Conservation (phyloP, 2,888 invertebrate genomes). For the Drosophila demipolita region DNA sequence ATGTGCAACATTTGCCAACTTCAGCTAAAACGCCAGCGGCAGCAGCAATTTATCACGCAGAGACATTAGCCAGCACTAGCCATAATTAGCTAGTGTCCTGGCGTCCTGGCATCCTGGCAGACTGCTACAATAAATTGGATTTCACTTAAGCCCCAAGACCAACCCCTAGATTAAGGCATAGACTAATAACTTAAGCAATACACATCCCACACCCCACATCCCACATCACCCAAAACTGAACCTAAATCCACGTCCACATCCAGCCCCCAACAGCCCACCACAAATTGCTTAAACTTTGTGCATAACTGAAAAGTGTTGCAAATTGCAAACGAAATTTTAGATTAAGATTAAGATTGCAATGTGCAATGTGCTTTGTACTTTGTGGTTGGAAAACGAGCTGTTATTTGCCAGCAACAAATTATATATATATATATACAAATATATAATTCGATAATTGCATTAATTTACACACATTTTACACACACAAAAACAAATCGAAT, state of each 20-base stretch:
- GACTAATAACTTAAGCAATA: conserved; percentile 67
- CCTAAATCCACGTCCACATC: conserved; percentile 3
- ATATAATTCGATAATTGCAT: conserved; percentile 8
- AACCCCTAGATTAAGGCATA: conserved; percentile 69
- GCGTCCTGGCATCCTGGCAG: conserved; percentile 11
- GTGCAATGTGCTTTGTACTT: conserved; percentile 14
- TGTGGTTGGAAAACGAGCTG: conserved; percentile 33
- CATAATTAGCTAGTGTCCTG: conserved; percentile 45
- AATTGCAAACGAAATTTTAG: conserved; percentile 33
- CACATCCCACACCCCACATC: not conserved
- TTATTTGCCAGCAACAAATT: conserved; percentile 41
- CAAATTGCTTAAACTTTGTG: conserved; percentile 37
- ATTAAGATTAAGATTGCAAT: not conserved
- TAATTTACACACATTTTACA: conserved; percentile 7
- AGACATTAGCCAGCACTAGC: conserved; percentile 14
- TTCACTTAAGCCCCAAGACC: conserved; percentile 58
- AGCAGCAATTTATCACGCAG: conserved; percentile 32
- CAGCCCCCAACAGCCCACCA: conserved; percentile 57
- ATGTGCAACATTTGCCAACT: conserved; percentile 70
- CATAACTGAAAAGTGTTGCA: conserved; percentile 30
- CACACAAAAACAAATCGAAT: conserved; percentile 56
- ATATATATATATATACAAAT: not conserved
- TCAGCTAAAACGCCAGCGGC: conserved; percentile 30
- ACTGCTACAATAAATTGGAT: conserved; percentile 71
- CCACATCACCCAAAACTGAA: not conserved